A percentile compares a stretch with the other conserved stretches of the same genome.
Evolutionary conservation across 2,113 vertebrate species (phyloP).

Genomic region (Salminus brasiliensis): DNA sequence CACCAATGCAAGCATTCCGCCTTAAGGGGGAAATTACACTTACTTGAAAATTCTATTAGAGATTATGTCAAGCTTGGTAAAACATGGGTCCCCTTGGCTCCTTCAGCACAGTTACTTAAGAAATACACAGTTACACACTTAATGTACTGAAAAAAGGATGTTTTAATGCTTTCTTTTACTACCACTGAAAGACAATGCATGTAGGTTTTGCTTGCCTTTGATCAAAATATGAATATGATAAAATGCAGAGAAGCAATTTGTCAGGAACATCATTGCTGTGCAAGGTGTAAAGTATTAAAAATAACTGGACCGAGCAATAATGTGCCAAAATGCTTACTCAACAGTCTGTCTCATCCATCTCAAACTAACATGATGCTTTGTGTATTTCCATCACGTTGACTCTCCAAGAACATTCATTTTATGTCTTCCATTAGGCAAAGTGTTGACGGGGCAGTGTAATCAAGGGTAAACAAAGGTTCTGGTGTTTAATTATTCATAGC

Average conservation of each 20-base stretch:
- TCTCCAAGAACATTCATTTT: slow-evolving; percentile 22
- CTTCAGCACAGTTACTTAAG: not conserved
- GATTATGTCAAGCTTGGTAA: slow-evolving; percentile 38
- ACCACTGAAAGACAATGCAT: not conserved
- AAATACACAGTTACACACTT: not conserved
- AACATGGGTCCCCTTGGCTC: not conserved
- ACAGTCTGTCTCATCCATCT: not conserved
- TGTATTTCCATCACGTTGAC: slow-evolving; percentile 6
- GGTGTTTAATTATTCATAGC: slow-evolving; percentile 58
- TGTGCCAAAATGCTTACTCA: not conserved
- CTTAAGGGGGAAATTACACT: slow-evolving; percentile 20
- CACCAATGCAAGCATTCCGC: not conserved
- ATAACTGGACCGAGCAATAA: not conserved
- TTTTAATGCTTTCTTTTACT: not conserved
- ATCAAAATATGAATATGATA: not conserved
- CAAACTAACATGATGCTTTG: not conserved
- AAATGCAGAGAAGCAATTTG: too few species aligned
- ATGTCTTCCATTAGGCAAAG: slow-evolving; percentile 28
- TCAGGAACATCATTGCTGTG: too few species aligned
- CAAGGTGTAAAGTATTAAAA: not conserved
- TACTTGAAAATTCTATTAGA: slow-evolving; percentile 46
- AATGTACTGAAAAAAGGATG: not conserved
- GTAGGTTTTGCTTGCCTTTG: not conserved
- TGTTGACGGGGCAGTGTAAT: slow-evolving; percentile 53
- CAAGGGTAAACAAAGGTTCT: slow-evolving; percentile 50